Percentiles rank a stretch among this genome's conserved stretches.
Evolutionary conservation across 1,140 invertebrate genomes (phyloP).

Genomic region (Tigriopus japonicus): DNA sequence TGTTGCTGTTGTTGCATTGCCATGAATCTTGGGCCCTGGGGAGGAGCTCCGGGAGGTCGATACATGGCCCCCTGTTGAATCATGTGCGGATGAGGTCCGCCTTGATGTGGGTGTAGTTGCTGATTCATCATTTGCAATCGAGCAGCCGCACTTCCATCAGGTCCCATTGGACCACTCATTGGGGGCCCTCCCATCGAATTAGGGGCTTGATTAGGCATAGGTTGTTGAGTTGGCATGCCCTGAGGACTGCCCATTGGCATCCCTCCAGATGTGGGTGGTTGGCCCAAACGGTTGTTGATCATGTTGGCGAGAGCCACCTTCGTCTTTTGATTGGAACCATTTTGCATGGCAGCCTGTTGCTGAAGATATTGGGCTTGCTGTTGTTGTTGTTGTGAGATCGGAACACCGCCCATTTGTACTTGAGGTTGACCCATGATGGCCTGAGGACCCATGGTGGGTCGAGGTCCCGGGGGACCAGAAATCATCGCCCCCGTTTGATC

Average conservation of each 20-base stretch:
- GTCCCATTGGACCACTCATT: constrained; percentile 25
- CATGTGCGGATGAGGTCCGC: constrained; percentile 17
- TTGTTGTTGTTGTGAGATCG: constrained; percentile 20
- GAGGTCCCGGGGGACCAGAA: constrained; percentile 8
- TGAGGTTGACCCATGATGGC: constrained; percentile 17
- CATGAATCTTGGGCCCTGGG: constrained; percentile 27
- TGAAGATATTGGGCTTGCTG: constrained; percentile 14
- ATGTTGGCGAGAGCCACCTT: constrained; percentile 89
- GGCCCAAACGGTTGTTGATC: constrained; percentile 63
- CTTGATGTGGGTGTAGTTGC: constrained; percentile 15
- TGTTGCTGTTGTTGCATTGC: constrained; percentile 11
- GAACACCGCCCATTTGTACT: constrained; percentile 18
- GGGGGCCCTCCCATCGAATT: not conserved
- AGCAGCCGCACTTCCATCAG: constrained; percentile 33
- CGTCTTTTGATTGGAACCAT: constrained; percentile 32
- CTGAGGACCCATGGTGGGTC: constrained; percentile 15
- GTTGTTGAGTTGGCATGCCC: constrained; percentile 8
- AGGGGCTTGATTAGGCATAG: not conserved
- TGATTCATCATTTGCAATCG: constrained; percentile 19
- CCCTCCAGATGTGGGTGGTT: constrained; percentile 17
- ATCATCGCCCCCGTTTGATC: not conserved
- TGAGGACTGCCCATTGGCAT: not conserved
- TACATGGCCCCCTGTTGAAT: constrained; percentile 16
- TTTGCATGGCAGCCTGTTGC: constrained; percentile 14
- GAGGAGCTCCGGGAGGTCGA: not conserved